Conservation (phyloP, 2,888 invertebrate genomes). For the Luffia ferchaultella region DNA sequence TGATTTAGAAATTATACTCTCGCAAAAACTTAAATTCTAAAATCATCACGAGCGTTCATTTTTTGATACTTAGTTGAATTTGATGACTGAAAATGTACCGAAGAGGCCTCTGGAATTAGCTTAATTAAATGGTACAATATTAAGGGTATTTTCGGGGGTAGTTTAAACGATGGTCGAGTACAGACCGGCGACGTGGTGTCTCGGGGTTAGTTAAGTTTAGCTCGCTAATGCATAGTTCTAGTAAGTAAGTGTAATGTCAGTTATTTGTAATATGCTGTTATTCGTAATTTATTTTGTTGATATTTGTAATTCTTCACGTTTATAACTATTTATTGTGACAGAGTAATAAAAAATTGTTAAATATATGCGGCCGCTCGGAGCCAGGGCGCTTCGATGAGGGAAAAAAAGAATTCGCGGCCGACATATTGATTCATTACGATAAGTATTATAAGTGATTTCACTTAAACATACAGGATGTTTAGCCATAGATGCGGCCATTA, state of each 20-base stretch:
- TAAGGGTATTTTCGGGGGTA: too few species aligned
- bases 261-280: slow-evolving; percentile 60
- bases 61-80: too few species aligned
- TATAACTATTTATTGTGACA: slow-evolving; percentile 64
- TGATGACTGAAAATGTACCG: too few species aligned
- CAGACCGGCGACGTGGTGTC: slow-evolving; percentile 40
- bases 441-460: slow-evolving; percentile 34
- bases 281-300: slow-evolving; percentile 68
- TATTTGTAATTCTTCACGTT: slow-evolving; percentile 67
- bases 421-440: slow-evolving; percentile 45
- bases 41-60: too few species aligned
- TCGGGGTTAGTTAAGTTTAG: slow-evolving; percentile 48
- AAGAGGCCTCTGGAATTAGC: too few species aligned
- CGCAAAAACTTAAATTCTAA: too few species aligned
- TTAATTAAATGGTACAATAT: too few species aligned
- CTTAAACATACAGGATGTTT: slow-evolving; percentile 35
- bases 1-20: too few species aligned
- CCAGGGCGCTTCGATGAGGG: slow-evolving; percentile 26
- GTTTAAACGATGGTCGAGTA: too few species aligned
- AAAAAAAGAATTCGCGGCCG: too few species aligned
- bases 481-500: slow-evolving; percentile 61
- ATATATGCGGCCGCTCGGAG: slow-evolving; percentile 41
- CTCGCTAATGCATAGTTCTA: slow-evolving; percentile 30
- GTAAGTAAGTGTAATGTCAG: slow-evolving; percentile 42
- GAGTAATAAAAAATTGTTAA: slow-evolving; percentile 55